Conservation (phyloP, 2,797 vertebrate species). For the Urosaurus nigricauda region DNA sequence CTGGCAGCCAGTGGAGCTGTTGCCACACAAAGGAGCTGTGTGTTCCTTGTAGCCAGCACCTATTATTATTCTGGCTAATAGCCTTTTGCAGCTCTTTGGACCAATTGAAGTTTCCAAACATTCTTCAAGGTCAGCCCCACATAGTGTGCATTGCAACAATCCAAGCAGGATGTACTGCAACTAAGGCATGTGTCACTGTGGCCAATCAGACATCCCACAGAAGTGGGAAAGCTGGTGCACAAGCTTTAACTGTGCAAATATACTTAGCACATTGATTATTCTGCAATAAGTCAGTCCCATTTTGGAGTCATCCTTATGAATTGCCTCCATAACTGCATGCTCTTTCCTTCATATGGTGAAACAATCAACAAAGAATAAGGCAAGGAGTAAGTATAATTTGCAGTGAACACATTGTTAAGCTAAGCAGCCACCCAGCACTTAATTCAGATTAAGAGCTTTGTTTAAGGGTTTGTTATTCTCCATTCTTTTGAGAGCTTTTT, state of each 20-base stretch:
- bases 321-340: background rate
- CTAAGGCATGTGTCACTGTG: background rate
- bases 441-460: conserved; percentile 55
- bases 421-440: conserved; percentile 41
- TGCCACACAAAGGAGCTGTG: too few species aligned
- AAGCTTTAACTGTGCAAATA: background rate
- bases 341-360: conserved; percentile 11
- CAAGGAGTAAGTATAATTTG: conserved; percentile 52
- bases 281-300: background rate
- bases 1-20: too few species aligned
- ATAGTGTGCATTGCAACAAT: too few species aligned
- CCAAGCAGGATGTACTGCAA: background rate
- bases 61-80: too few species aligned
- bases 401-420: conserved; percentile 59
- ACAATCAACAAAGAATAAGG: background rate
- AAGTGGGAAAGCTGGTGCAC: too few species aligned
- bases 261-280: background rate
- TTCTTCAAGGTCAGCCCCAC: too few species aligned
- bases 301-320: background rate
- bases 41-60: too few species aligned
- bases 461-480: conserved; percentile 60
- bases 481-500: conserved; percentile 51
- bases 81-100: too few species aligned
- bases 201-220: too few species aligned
- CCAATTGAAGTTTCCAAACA: too few species aligned